These are phyloP conservation scores for Nasonia vitripennis DNA, from an alignment of 1,140 invertebrate species.

Conservation along the genomic window DNA sequence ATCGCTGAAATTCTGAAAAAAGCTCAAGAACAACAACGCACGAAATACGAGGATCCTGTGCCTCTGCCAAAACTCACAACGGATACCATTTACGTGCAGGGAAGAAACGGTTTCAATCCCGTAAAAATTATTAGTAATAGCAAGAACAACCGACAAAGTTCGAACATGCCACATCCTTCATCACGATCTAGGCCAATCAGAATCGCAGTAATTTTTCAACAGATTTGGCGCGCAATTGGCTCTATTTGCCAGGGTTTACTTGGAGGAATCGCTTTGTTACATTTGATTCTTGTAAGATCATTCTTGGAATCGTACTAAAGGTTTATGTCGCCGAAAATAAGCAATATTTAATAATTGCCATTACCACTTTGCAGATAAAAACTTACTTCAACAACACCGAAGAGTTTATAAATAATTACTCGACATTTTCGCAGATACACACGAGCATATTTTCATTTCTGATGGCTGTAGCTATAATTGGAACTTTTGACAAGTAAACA, in stretches of 20 bases:
- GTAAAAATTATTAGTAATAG: conserved; percentile 62
- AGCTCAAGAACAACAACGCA: conserved; percentile 59
- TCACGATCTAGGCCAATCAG: conserved; percentile 62
- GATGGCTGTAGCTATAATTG: conserved; percentile 63
- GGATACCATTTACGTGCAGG: conserved; percentile 71
- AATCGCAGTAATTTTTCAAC: conserved; percentile 66
- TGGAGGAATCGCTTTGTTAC: conserved; percentile 70
- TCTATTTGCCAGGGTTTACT: conserved; percentile 70
- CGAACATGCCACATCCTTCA: not conserved
- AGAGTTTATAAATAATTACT: conserved; percentile 60
- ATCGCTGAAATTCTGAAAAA: conserved; percentile 69
- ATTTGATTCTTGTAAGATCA: conserved; percentile 67
- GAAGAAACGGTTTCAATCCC: conserved; percentile 69
- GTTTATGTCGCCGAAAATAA: conserved; percentile 24
- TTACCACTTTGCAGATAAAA: conserved; percentile 59
- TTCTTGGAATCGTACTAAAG: not conserved
- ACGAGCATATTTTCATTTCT: conserved; percentile 67
- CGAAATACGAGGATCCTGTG: conserved; percentile 66
- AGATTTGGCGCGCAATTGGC: conserved; percentile 64
- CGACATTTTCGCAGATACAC: conserved; percentile 65
- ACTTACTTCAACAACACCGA: conserved; percentile 60
- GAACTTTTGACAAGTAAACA: conserved; percentile 68
- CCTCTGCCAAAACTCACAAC: conserved; percentile 66
- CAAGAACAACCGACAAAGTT: conserved; percentile 52
- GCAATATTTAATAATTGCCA: conserved; percentile 13